These are phyloP conservation scores for Pherbina coryleti DNA, from an alignment of 2,888 invertebrate genomes.

Conservation along the genomic window DNA sequence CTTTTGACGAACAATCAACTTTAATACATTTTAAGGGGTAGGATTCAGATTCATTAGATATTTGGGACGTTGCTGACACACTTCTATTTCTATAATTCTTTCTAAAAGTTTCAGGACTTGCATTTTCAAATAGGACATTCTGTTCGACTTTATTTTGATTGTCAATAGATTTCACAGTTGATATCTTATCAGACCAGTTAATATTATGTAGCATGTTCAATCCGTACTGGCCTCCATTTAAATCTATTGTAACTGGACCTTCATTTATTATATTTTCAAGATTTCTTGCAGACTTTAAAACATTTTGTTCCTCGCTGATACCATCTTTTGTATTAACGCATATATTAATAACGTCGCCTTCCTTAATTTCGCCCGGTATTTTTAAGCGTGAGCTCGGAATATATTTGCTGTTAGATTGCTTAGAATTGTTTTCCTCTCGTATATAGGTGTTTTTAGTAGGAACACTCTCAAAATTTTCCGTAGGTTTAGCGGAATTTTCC, in stretches of 20 bases:
- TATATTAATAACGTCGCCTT: background rate
- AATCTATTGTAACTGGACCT: background rate
- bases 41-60: slow-evolving; percentile 57
- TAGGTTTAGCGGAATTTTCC: slow-evolving; percentile 52
- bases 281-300: background rate
- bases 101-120: slow-evolving; percentile 19
- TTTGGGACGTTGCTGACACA: slow-evolving; percentile 58
- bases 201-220: background rate
- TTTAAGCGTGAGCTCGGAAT: background rate
- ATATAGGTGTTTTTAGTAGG: slow-evolving; percentile 1
- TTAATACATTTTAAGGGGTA: slow-evolving; percentile 58
- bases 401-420: slow-evolving; percentile 38
- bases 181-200: slow-evolving; percentile 14
- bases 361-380: background rate
- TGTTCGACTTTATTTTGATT: slow-evolving; percentile 25
- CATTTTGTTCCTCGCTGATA: background rate
- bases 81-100: slow-evolving; percentile 56
- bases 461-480: slow-evolving; percentile 32
- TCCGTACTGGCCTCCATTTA: background rate
- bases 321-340: background rate
- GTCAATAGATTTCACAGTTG: background rate
- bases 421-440: background rate
- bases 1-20: slow-evolving; percentile 62
- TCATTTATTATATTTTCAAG: background rate
- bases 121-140: slow-evolving; percentile 27